Conservation (phyloP, 2,797 vertebrate genomes). For the Balearica regulorum region DNA sequence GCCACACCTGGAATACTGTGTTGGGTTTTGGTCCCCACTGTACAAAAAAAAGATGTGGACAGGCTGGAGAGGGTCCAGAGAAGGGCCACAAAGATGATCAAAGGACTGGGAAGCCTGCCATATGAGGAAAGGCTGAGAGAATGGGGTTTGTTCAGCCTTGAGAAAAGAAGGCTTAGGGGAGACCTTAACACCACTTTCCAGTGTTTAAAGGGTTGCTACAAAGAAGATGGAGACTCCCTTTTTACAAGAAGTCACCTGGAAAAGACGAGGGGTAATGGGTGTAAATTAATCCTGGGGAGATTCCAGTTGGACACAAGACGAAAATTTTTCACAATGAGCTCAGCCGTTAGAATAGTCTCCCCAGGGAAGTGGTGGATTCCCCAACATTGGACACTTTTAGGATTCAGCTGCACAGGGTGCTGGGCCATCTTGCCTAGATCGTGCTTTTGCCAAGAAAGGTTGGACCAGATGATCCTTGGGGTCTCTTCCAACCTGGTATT, state of each 20-base stretch:
- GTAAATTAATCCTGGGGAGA: background rate
- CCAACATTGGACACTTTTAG: too few species aligned
- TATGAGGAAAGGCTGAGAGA: too few species aligned
- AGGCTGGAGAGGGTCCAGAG: too few species aligned
- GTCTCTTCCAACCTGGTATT: background rate
- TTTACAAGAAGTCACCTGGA: background rate
- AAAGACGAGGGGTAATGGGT: background rate
- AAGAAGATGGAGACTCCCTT: background rate
- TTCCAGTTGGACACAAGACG: background rate
- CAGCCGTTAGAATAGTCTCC: background rate
- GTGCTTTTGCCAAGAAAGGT: background rate
- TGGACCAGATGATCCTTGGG: background rate
- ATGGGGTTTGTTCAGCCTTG: background rate
- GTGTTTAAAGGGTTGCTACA: background rate
- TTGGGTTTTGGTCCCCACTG: too few species aligned
- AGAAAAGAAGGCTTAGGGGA: background rate
- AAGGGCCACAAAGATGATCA: too few species aligned
- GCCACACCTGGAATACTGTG: background rate
- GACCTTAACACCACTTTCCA: background rate
- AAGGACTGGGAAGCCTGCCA: too few species aligned
- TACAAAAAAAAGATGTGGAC: too few species aligned
- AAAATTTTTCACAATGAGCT: background rate
- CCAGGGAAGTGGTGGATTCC: background rate
- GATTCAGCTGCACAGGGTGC: too few species aligned
- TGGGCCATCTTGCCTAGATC: too few species aligned